Evolutionary conservation across 2,888 invertebrate species (phyloP), one percentile per base, ranked within the genome.

Genomic region (Zaprionus lineosus): DNA sequence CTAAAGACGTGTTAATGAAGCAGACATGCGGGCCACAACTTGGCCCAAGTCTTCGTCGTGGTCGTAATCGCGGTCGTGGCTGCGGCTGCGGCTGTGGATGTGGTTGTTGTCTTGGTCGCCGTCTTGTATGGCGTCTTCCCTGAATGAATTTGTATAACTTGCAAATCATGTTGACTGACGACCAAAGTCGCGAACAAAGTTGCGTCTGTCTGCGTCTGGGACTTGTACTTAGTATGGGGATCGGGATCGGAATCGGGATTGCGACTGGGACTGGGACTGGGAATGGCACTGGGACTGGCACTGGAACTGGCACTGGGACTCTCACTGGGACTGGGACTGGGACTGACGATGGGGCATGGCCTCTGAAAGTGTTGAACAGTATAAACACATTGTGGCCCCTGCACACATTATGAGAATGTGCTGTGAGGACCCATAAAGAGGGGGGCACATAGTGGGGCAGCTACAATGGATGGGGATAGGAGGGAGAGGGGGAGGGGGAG

Each of bases 141-240:
- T 83, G 86, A 84, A 83, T 83, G 83, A 85, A 81, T 81, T 76
- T 84, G 84, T 70, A 75, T 72, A 76, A 79, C 69, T 81, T 81
- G 79, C 81, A 81, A 81, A 86, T 81, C 81, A 81, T 85, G 84
- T 81, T 76, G 84, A 84, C 78, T 75, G 83, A 85, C 82, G 57
- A 62, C 50, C 36, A 40, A 56, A 33, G 15, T 53, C 59, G 59
- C 40, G 44, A 43, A 53, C 28, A 44, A 14, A 14, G 40, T 15
- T 24, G 40, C 14, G 39, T 24, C 48, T 36, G 31, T 16, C 14
- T 12, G 21, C 9, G 19, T 11, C 16, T 28, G 52, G 18, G 9
- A 12, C 7, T 41, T n/a, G n/a, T n/a, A n/a, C n/a, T n/a, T n/a
- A n/a, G n/a, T n/a, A n/a, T n/a, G n/a, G 51, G 40, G 11, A 41